A percentile compares a stretch with the other conserved stretches of the same genome.
Evolutionary conservation across 2,888 invertebrate species (phyloP).

Genomic region (Tolmerus cingulatus): DNA sequence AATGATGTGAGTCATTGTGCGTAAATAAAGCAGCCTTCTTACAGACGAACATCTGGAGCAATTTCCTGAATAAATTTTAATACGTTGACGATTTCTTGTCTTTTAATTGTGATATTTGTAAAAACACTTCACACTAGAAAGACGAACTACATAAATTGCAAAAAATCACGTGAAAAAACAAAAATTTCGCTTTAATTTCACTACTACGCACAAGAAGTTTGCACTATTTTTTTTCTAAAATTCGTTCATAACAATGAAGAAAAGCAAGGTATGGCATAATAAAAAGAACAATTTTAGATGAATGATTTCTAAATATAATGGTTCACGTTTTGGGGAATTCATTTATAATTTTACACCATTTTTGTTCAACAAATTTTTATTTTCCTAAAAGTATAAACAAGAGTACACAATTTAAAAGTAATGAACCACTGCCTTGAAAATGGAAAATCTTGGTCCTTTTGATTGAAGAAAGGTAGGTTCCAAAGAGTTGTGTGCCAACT

Average conservation of each 20-base stretch:
- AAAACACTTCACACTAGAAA: background rate
- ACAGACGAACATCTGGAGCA: too few relatives aligned
- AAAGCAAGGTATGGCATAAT: background rate
- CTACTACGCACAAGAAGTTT: background rate
- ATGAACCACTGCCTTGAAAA: background rate
- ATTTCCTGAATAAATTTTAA: background rate
- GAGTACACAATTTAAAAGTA: background rate
- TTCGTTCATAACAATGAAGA: background rate
- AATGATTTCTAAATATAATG: background rate
- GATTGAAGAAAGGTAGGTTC: background rate
- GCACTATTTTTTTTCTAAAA: background rate
- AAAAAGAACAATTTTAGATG: background rate
- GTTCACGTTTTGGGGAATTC: background rate
- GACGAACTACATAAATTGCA: background rate
- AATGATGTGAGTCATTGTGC: too few relatives aligned
- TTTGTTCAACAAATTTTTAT: background rate
- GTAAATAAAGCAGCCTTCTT: too few relatives aligned
- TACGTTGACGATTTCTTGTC: background rate
- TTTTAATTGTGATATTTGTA: background rate
- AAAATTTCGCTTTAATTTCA: background rate
- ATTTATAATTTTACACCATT: background rate
- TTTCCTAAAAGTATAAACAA: background rate
- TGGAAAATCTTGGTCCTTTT: background rate
- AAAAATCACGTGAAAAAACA: background rate
- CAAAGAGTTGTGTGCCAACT: slow-evolving; percentile 2